Conservation (phyloP, 2,888 invertebrate genomes). For the Papilio protenor region DNA sequence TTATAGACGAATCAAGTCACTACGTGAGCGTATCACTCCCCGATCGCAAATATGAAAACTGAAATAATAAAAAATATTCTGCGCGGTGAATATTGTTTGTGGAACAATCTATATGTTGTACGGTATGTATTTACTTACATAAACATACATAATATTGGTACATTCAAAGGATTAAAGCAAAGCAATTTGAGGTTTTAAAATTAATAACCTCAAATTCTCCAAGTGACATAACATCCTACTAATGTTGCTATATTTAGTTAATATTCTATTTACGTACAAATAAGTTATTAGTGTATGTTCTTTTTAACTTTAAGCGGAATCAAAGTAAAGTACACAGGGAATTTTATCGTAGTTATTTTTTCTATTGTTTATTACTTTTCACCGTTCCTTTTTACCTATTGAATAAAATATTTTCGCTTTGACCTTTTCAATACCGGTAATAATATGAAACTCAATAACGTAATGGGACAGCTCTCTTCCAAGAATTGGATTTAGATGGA, state of each 20-base stretch:
- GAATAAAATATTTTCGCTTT: conserved; percentile 23
- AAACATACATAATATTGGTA: neutral
- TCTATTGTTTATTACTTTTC: conserved; percentile 6
- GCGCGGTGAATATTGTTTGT: neutral
- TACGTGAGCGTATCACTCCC: conserved; percentile 25
- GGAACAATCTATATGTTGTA: neutral
- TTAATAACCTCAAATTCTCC: no score
- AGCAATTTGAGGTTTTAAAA: no score
- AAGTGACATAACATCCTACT: no score
- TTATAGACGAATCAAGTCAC: conserved; percentile 26
- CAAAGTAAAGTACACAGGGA: neutral
- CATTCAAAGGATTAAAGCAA: neutral
- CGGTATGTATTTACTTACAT: neutral
- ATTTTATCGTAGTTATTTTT: neutral
- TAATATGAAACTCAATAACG: conserved; percentile 34
- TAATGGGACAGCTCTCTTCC: conserved; percentile 19
- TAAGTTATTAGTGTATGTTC: neutral
- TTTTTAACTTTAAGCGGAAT: no score
- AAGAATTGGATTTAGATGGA: conserved; percentile 34
- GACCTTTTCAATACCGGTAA: conserved; percentile 27
- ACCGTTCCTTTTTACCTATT: conserved; percentile 21
- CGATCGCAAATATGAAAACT: conserved; percentile 12
- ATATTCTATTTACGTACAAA: neutral
- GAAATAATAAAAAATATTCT: neutral
- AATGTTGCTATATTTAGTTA: no score